Evolutionary conservation across 2,797 vertebrate species (phyloP), one percentile per base, ranked within the genome.

Genomic region (Chelonia mydas): DNA sequence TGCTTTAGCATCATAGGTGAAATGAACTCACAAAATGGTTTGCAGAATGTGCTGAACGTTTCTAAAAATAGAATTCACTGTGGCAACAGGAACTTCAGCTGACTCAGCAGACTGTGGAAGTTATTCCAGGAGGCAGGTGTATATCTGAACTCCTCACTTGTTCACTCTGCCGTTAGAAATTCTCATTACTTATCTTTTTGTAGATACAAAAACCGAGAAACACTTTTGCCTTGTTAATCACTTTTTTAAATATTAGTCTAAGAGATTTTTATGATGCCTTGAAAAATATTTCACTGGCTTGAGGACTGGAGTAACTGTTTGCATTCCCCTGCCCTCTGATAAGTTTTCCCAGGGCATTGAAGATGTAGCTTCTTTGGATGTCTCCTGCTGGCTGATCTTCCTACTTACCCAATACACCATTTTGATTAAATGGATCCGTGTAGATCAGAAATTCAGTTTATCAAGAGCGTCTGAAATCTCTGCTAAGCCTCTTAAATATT

Each of bases 41-140:
- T 91, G 68, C 84, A 96, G 84, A 94, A 94, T 90, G 11, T 23
- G 28, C n/a, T 57, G 31, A 85, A 55, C 23, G 41, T 88, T 83
- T 95, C 87, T 93, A 97, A 97, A 97, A 94, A 95, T 82, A 98
- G 61, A 51, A 49, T 27, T 97, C 88, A 90, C 25, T 92, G 83
- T 90, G 83, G 51, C 76, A 95, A 95, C 31, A 59, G 16, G 59
- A 92, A 50, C 77, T 87, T 88, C 90, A 74, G 77, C 90, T 96
- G 91, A 88, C 37, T 91, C 76, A 92, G 90, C 86, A 97, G 61
- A 89, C 59, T 94, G 11, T 2, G 3, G 53, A 81, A 92, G 85
- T 88, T 86, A 92, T 65, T 89, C 47, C 27, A 85, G 72, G n/a
- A 53, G 37, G 65, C 77, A 85, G 77, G 12, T 80, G 33, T 3